These are phyloP conservation scores for Pristionchus arcanus DNA, from an alignment of 2,888 invertebrate species.

Conservation along the genomic window DNA sequence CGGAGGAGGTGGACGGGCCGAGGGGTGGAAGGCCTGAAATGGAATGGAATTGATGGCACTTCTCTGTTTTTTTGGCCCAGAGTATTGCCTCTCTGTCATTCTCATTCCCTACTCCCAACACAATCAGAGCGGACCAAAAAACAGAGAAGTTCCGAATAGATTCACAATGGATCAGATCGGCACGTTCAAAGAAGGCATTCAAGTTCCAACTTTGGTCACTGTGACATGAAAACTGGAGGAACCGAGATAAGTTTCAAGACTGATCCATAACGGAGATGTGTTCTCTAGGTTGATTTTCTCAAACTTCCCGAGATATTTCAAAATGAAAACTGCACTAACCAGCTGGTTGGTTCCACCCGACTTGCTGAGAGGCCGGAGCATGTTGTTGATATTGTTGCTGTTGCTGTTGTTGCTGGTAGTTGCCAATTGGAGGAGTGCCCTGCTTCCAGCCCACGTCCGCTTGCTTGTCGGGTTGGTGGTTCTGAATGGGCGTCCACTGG, in stretches of 20 bases:
- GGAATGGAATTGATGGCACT: no score
- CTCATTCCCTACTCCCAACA: no score
- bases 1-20: slow-evolving; percentile 32
- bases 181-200: no score
- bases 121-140: no score
- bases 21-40: slow-evolving; percentile 15
- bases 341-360: neutral
- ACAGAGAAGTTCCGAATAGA: no score
- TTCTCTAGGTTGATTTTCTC: neutral
- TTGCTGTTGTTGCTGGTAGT: slow-evolving; percentile 43
- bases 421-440: neutral
- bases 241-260: neutral
- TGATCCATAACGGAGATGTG: neutral
- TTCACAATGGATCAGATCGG: no score
- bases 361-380: neutral
- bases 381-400: slow-evolving; percentile 40
- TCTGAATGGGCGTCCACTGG: neutral
- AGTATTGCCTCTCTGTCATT: no score
- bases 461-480: neutral
- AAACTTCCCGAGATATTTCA: no score
- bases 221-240: no score
- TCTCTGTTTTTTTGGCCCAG: no score
- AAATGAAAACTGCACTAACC: neutral
- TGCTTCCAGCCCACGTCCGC: neutral
- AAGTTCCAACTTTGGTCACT: no score